Percentiles rank a stretch among this genome's conserved stretches.
Conservation (phyloP, 2,113 vertebrate genomes). For the Hippocampus abdominalis region DNA sequence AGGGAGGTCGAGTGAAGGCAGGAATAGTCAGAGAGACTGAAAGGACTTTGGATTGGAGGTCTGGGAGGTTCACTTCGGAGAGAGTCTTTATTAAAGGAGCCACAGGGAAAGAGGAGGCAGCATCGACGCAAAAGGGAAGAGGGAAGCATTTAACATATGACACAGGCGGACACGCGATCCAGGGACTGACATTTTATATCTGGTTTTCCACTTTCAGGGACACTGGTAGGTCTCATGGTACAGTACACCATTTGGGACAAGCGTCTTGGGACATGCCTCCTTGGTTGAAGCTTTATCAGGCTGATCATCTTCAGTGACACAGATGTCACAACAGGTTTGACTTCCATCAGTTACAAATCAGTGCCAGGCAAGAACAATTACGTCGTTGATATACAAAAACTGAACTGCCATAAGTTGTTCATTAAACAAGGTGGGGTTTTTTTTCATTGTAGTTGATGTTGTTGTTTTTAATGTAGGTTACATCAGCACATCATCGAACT, state of each 20-base stretch:
- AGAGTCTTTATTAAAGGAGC: constrained; percentile 39
- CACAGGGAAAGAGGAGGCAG: constrained; percentile 17
- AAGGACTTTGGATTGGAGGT: constrained; percentile 17
- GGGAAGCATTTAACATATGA: constrained; percentile 17
- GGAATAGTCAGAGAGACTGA: constrained; percentile 6
- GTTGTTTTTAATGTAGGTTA: too few species aligned
- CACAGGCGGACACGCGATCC: constrained; percentile 21
- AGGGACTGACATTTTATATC: constrained; percentile 4
- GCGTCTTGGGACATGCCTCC: not conserved
- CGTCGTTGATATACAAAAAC: too few species aligned
- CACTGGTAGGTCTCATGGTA: constrained; percentile 34
- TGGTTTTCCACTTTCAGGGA: constrained; percentile 31
- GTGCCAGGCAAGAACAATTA: too few species aligned
- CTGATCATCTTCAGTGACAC: not conserved
- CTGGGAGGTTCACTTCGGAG: constrained; percentile 26
- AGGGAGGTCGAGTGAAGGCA: constrained; percentile 15
- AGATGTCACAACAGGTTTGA: not conserved
- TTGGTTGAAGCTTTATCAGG: not conserved
- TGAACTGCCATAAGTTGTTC: too few species aligned
- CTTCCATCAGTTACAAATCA: not conserved
- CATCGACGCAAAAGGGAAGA: constrained; percentile 21
- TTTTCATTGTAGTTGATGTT: too few species aligned
- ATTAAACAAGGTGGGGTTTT: too few species aligned
- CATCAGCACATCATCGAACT: too few species aligned
- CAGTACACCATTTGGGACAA: not conserved